Percentiles rank a stretch among this genome's conserved stretches.
Conservation (phyloP, 2,113 vertebrate genomes). For the Tylochromis polylepis region DNA sequence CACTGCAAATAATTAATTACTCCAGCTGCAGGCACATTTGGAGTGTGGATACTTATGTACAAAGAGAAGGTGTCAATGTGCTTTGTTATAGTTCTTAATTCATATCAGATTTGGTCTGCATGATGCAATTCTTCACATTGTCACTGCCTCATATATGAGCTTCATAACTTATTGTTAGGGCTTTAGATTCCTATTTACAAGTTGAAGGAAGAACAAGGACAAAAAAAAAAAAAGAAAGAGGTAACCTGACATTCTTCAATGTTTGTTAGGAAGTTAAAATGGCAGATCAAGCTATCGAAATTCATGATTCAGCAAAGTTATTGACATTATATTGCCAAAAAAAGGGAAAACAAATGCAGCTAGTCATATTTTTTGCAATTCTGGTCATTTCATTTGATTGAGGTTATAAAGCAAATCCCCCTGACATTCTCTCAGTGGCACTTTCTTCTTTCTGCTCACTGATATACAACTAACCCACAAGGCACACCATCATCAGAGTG, state of each 20-base stretch:
- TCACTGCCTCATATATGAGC: slow-evolving; percentile 16
- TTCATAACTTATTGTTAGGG: slow-evolving; percentile 65
- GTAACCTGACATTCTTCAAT: slow-evolving; percentile 48
- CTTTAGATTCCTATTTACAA: slow-evolving; percentile 69
- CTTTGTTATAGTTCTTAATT: slow-evolving; percentile 34
- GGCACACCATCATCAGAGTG: slow-evolving; percentile 1
- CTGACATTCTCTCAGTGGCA: slow-evolving; percentile 32
- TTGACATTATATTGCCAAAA: slow-evolving; percentile 4
- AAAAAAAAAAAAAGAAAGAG: slow-evolving; percentile 4
- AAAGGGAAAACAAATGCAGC: slow-evolving; percentile 3
- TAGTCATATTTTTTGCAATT: slow-evolving; percentile 42
- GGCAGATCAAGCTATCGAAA: slow-evolving; percentile 48
- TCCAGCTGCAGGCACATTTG: slow-evolving; percentile 6
- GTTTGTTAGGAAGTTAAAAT: slow-evolving; percentile 60
- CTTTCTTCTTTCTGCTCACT: background rate
- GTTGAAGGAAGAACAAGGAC: slow-evolving; percentile 41
- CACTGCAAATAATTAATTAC: slow-evolving; percentile 22
- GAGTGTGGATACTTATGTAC: slow-evolving; percentile 40
- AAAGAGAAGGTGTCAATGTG: slow-evolving; percentile 48
- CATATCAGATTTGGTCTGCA: slow-evolving; percentile 39
- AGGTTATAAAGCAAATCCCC: slow-evolving; percentile 53
- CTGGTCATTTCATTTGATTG: slow-evolving; percentile 61
- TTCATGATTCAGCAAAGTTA: slow-evolving; percentile 26
- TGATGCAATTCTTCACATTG: slow-evolving; percentile 23
- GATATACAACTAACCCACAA: background rate